Percentiles rank a stretch among this genome's conserved stretches.
Conservation (phyloP, 1,140 invertebrate species). For the Sminthurides bifidus region DNA sequence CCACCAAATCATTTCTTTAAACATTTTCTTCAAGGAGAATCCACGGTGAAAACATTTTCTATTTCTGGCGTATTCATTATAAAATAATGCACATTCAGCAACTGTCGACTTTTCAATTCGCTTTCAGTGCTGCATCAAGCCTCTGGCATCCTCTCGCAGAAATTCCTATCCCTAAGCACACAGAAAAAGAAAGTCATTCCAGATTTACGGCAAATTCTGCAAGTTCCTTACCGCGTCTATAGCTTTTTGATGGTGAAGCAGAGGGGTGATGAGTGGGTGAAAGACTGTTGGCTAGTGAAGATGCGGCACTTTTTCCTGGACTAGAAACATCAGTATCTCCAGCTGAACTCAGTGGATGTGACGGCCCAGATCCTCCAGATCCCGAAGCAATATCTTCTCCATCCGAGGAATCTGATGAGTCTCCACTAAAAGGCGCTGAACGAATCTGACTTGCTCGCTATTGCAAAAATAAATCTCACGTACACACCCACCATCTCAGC, state of each 20-base stretch:
- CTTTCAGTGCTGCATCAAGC: too few species aligned
- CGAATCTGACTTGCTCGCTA: slow-evolving; percentile 87
- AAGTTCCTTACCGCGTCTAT: slow-evolving; percentile 28
- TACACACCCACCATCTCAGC: background rate
- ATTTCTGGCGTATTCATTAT: too few species aligned
- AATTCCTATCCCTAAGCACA: too few species aligned
- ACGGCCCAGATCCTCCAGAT: slow-evolving; percentile 30
- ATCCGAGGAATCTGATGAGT: slow-evolving; percentile 87
- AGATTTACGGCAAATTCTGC: too few species aligned
- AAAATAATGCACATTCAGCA: too few species aligned
- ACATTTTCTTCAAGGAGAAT: too few species aligned
- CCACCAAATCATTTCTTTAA: too few species aligned
- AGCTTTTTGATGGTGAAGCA: slow-evolving; percentile 31
- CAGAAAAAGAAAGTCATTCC: too few species aligned
- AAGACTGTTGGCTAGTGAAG: slow-evolving; percentile 32
- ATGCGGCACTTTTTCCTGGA: slow-evolving; percentile 29
- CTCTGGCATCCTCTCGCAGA: too few species aligned
- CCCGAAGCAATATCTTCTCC: slow-evolving; percentile 50
- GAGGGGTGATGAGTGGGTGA: slow-evolving; percentile 30
- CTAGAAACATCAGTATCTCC: slow-evolving; percentile 31
- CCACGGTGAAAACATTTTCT: too few species aligned
- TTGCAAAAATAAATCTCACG: slow-evolving; percentile 9
- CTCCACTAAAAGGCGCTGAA: slow-evolving; percentile 86
- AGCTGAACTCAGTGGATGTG: slow-evolving; percentile 31
- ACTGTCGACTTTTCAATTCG: too few species aligned